Evolutionary conservation across 2,113 vertebrate species (phyloP).

Genomic region (Hyperopisus bebe): DNA sequence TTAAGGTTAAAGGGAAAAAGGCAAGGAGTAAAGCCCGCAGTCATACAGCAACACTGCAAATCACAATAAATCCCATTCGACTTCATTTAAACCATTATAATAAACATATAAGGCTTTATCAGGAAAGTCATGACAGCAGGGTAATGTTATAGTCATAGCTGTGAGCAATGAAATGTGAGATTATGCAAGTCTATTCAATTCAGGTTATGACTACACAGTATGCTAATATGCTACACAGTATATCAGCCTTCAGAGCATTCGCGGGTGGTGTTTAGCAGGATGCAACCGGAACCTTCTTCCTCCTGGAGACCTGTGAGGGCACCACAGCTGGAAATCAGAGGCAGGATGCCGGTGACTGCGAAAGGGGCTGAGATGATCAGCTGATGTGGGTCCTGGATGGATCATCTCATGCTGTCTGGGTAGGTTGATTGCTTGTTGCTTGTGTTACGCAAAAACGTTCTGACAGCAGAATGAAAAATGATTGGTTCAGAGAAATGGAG

Average conservation of each 20-base stretch:
- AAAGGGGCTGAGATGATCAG: not conserved
- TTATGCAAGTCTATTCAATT: not conserved
- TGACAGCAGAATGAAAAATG: not conserved
- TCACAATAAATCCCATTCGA: not conserved
- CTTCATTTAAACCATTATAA: not conserved
- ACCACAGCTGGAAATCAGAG: not conserved
- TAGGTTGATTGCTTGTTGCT: not conserved
- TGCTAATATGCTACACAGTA: not conserved
- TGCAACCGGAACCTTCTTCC: not conserved
- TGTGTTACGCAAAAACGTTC: not conserved
- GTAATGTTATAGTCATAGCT: not conserved
- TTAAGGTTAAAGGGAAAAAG: not conserved
- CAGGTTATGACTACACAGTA: not conserved
- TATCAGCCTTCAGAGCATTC: not conserved
- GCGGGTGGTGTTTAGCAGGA: not conserved
- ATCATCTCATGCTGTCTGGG: not conserved
- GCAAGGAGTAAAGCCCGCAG: not conserved
- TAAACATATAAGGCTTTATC: not conserved
- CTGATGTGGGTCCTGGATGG: not conserved
- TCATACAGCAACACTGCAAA: not conserved
- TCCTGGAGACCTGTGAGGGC: not conserved
- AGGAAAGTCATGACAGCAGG: not conserved
- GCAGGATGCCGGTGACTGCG: not conserved
- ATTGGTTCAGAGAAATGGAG: not conserved
- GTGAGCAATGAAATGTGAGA: not conserved